A percentile compares a stretch with the other conserved stretches of the same genome.
Evolutionary conservation across 2,888 invertebrate species (phyloP).

Genomic region (Willowsia nigromaculata): DNA sequence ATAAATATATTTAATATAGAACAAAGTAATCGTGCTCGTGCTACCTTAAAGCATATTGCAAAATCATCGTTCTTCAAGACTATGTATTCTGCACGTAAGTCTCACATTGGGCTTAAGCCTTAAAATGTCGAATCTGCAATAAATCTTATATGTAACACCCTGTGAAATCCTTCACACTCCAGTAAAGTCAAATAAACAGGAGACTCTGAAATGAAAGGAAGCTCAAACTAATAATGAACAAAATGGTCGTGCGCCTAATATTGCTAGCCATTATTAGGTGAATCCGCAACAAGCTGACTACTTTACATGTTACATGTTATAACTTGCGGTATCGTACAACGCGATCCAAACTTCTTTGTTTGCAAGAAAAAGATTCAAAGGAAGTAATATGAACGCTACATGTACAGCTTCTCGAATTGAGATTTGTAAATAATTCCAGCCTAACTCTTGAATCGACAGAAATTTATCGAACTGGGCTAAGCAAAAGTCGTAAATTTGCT

Average conservation of each 20-base stretch:
- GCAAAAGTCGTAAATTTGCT: constrained; percentile 48
- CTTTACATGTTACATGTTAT: no score
- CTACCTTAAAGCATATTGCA: no score
- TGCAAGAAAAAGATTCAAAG: no score
- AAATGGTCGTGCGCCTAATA: neutral
- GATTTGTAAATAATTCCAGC: neutral
- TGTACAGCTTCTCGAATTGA: neutral
- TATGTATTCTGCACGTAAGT: no score
- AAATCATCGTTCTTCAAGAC: no score
- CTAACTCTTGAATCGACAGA: constrained; percentile 20
- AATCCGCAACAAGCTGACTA: neutral
- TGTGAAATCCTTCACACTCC: constrained; percentile 10
- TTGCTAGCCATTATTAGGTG: neutral
- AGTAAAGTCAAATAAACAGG: constrained; percentile 25
- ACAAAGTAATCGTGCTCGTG: no score
- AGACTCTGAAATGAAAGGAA: neutral
- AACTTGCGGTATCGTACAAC: no score
- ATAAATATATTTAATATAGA: no score
- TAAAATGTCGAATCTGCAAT: neutral
- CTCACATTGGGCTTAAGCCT: no score
- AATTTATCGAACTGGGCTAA: constrained; percentile 45
- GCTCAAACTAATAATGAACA: constrained; percentile 26
- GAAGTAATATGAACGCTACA: neutral
- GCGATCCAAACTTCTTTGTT: no score
- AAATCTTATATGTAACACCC: constrained; percentile 17